A percentile compares a stretch with the other conserved stretches of the same genome.
Conservation (phyloP, 2,113 vertebrate genomes). For the Ptilonorhynchus violaceus region DNA sequence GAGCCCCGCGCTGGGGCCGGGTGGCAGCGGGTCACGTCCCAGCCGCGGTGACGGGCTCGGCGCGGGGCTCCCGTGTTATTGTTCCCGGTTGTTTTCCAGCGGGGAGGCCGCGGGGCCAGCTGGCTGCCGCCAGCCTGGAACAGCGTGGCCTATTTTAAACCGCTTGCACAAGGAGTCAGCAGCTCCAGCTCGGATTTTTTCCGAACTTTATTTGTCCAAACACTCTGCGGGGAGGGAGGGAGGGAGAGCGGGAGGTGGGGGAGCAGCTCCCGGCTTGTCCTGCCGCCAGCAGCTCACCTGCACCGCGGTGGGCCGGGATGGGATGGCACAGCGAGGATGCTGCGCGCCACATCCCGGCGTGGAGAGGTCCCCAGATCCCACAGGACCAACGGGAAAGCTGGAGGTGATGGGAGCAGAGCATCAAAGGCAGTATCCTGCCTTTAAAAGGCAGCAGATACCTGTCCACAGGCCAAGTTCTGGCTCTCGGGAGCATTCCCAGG, state of each 20-base stretch:
- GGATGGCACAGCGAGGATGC: neutral
- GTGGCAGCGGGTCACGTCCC: neutral
- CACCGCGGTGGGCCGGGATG: neutral
- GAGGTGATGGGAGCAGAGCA: neutral
- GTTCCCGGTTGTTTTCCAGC: slow-evolving; percentile 48
- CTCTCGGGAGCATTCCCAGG: neutral
- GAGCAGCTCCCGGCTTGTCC: neutral
- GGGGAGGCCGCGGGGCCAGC: slow-evolving; percentile 43
- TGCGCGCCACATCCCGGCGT: accelerated
- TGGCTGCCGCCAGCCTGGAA: slow-evolving; percentile 56
- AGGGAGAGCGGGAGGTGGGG: neutral
- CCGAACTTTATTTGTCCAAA: slow-evolving; percentile 67
- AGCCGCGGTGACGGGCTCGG: neutral
- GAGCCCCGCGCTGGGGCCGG: neutral
- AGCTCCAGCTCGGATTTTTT: slow-evolving; percentile 59
- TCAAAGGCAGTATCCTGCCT: neutral
- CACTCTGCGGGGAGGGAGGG: neutral
- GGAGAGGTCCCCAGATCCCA: neutral
- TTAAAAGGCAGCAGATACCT: neutral
- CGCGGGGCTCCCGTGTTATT: slow-evolving; percentile 11
- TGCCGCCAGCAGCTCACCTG: slow-evolving; percentile 13
- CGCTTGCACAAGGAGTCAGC: slow-evolving; percentile 64
- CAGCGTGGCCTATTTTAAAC: slow-evolving; percentile 63
- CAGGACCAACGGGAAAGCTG: neutral
- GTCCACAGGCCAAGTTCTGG: neutral